Evolutionary conservation across 2,888 invertebrate species (phyloP), one percentile per base, ranked within the genome.

Genomic region (Craniophora ligustri): DNA sequence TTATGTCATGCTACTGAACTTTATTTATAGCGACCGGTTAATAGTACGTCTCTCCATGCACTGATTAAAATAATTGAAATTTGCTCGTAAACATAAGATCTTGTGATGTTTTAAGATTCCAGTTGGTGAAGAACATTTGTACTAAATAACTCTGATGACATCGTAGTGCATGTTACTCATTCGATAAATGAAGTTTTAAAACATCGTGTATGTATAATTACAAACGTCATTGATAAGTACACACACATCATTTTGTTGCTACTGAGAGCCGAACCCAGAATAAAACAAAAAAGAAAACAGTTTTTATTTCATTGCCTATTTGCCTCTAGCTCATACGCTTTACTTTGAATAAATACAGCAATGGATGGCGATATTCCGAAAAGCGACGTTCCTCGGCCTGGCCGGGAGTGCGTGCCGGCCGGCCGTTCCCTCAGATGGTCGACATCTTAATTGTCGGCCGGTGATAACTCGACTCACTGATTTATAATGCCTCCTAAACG

Each of bases 361-460:
- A 47, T 74, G 72, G 32, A 61, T 16, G 31, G 6, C n/a, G 49
- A 38, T 58, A 23, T 40, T 53, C 54, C 40, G 34, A 58, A 50
- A 44, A 15, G 36, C 16, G 18, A 16, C 13, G n/a, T 31, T 18
- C 6, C 13, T 8, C 7, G 16, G 5, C 36, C 14, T 23, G 48
- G 21, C 35, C 39, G 19, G 44, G 28, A 44, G 67, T 75, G 76
- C 72, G 68, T 73, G 75, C 65, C 54, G 32, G 15, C 42, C 62
- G 67, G 55, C 36, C 76, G 62, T 72, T 75, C 68, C 35, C 64
- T 67, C 64, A 65, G 61, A 57, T 59, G 59, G 63, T 56, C 59
- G 86, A 92, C 86, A 84, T 91, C 91, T 92, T 92, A 92, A 92
- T 92, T 91, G 92, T 88, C 81, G 61, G 58, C 69, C 69, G 79